These are phyloP conservation scores for Agapornis roseicollis DNA, from an alignment of 2,113 vertebrate genomes.

Conservation along the genomic window DNA sequence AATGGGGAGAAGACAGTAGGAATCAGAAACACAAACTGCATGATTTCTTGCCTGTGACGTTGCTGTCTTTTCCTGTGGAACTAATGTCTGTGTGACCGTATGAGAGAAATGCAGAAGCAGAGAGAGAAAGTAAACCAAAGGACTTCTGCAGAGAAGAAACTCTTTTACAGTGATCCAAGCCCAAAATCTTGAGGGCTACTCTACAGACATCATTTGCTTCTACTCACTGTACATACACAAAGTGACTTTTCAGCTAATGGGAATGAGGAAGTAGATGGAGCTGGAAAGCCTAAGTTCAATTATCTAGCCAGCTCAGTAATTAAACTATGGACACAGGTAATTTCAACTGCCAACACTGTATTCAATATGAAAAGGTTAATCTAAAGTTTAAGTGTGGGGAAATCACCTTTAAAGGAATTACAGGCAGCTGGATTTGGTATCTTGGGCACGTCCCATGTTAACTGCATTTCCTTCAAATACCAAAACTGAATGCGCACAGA, in stretches of 20 bases:
- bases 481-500: background rate
- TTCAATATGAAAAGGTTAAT: background rate
- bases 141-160: background rate
- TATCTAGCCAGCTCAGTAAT: background rate
- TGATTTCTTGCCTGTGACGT: background rate
- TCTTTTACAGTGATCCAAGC: background rate
- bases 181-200: background rate
- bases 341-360: background rate
- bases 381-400: background rate
- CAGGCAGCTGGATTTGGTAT: background rate
- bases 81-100: background rate
- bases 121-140: background rate
- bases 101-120: background rate
- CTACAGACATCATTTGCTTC: background rate
- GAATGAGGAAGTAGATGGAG: background rate
- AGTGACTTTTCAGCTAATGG: background rate
- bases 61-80: background rate
- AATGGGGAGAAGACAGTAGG: background rate
- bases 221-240: background rate
- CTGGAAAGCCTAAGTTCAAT: background rate
- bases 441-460: background rate
- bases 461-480: background rate
- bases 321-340: background rate
- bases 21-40: background rate
- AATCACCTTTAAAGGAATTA: background rate